Base-by-base conservation (phyloP, 2,797 vertebrate species). In the Lagocephalus sceleratus region DNA sequence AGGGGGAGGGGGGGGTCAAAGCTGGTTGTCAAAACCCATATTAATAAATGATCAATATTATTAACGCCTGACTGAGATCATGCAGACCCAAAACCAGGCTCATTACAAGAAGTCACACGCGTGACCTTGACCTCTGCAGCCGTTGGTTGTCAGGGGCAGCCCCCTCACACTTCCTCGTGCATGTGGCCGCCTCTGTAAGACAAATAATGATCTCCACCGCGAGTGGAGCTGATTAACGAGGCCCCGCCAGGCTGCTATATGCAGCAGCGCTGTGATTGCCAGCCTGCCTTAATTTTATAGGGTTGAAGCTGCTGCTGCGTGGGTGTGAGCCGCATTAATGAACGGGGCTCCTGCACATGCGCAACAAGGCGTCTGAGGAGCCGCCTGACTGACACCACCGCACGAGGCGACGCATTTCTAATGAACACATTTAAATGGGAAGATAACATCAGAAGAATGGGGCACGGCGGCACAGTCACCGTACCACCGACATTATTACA, bases 161-260 rank as follows among this genome's bases (percentile, higher is more conserved):
- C 29, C 7, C 29, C 11, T 10, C 8, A 4, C 23, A 25, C 29
- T 71, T 57, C 55, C 35, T 53, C 41, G 26, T 69, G 68, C 61
- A 68, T 71, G 76, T 71, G 63, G 63, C 65, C 0, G 19, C 38
- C 68, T 55, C 52, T n/a, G 21, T 23, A 44, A 49, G 62, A 71
- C 66, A 71, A 84, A 82, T 76, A 75, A 82, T 71, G 60, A 84
- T 77, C 56, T 58, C 62, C 54, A 74, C 57, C 67, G 63, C 64
- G 73, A 80, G 47, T 57, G 43, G 57, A 46, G 41, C 72, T 78
- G 79, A 89, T 87, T 78, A 76, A 85, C 61, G 73, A 64, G 64
- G 64, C 47, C 52, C 32, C 38, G 47, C 51, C 21, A 72, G 23
- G 20, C 48, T 20, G 41, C 40, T 11, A 47, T 29, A 20, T 21